Base-by-base conservation (phyloP, 2,888 invertebrate genomes). In the Epsilonema sp. region DNA sequence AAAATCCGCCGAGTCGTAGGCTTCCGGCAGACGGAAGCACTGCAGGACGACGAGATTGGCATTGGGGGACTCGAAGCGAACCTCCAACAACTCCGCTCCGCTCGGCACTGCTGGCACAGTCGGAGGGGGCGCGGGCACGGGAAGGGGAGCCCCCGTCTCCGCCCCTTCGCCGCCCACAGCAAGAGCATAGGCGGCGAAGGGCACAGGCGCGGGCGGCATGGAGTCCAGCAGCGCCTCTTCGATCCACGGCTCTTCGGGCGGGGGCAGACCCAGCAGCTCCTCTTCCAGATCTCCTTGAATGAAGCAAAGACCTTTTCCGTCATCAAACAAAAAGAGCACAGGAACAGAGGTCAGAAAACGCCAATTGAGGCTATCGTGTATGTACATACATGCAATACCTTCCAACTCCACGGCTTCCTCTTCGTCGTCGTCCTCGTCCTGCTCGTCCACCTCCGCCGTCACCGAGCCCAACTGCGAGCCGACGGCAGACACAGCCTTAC, bases 11-110 rank as follows among this genome's bases (percentile, higher is more conserved):
- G 19, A 24, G 37, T 46, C 42, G 19, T 37, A 13, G 25, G 13
- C 16, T 21, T 2, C 5, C 24, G 49, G 49, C 46, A 49, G 40
- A 16, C 42, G 42, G 20, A 49, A 25, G 36, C 46, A 46, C 23
- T 49, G 49, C 37, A 46, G 41, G 5, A 49, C 21, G 13, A 46
- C 19, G 16, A 42, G 20, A 2, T 16, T 2, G 4, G 24, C 46
- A 2, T 25, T 21, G 23, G 26, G 46, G 22, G 38, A n/a, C 13
- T 40, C 37, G 44, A n/a, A 44, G 16, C 16, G n/a, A 5, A 38
- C 5, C 21, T 38, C 5, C 8, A 38, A 19, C 8, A 38, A 19
- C 8, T 38, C 31, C 31, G 31, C 8, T 8, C 31, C 31, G 31
- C 8, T 31, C 31, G 16, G 16, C 8, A 31, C 31, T 11, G 31